Evolutionary conservation across 1,140 invertebrate genomes (phyloP), one percentile per base, ranked within the genome.

Genomic region (Drosophila equinoxialis): DNA sequence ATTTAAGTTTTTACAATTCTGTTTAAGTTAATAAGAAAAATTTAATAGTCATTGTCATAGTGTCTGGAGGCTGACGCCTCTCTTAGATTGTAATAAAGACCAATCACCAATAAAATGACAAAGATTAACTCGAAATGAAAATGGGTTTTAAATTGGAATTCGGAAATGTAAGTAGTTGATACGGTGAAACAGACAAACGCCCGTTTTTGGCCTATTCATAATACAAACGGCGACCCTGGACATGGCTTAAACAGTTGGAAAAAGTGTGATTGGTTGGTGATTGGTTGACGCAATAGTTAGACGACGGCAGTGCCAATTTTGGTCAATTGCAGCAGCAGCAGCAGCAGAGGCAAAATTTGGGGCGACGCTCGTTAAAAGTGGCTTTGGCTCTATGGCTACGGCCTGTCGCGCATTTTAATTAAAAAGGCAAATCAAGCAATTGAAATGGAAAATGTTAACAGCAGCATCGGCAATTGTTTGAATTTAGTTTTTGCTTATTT

Each of bases 341-440:
- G 45, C 17, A 20, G 68, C 83, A 79, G 74, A 73, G 76, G 72
- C 84, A 74, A 77, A 77, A 82, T 87, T 89, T 81, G 83, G 79
- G 76, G 79, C 76, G 76, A 87, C 66, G 70, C 76, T 71, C 69
- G 75, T 75, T 80, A 73, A 71, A 80, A 72, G 17, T 51, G 45
- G 45, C 45, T 51, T 51, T 51, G 37, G 51, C 51, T 26, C 6
- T 20, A 26, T 37, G 73, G 69, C 78, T 69, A 51, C 65, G 70
- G 70, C 79, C 79, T 62, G 69, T 42, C 51, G 76, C 54, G 83
- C 78, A 86, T 86, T 73, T 77, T 80, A 87, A 87, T 87, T 87
- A 83, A 85, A 79, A 57, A 11, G 45, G 23, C 72, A 62, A 61
- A 71, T 59, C 14, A 33, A 68, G 33, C 30, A 82, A 82, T 71